These are phyloP conservation scores for Sinocyclocheilus grahami DNA, from an alignment of 2,113 vertebrate genomes.

Conservation along the genomic window DNA sequence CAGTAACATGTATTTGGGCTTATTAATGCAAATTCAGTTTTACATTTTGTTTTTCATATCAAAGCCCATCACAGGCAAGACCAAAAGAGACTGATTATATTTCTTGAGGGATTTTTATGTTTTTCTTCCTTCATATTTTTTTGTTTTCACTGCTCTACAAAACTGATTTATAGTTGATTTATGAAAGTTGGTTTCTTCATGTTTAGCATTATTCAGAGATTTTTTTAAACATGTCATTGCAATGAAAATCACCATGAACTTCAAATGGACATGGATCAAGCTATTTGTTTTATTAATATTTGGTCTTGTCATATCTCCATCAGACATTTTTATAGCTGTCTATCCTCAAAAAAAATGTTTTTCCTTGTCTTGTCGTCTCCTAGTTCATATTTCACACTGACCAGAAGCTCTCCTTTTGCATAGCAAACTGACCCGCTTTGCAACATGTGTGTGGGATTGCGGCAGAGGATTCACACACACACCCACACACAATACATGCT, in stretches of 20 bases:
- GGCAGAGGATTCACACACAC: not conserved
- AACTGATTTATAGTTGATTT: not conserved
- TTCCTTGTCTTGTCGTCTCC: not conserved
- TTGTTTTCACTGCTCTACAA: not conserved
- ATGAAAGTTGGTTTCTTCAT: too few species aligned
- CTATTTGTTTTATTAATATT: not conserved
- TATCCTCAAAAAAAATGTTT: not conserved
- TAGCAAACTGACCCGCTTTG: not conserved
- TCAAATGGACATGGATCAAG: not conserved
- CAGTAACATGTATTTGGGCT: not conserved
- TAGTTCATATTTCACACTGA: slow-evolving; percentile 35
- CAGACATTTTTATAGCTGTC: not conserved
- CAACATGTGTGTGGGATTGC: not conserved
- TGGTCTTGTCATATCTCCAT: too few species aligned
- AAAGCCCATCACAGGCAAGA: slow-evolving; percentile 15
- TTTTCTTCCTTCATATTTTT: not conserved
- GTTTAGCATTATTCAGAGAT: too few species aligned
- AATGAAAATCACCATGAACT: not conserved
- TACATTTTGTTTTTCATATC: not conserved
- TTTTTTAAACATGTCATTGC: not conserved
- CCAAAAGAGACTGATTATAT: not conserved
- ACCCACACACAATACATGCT: not conserved
- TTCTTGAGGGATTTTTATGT: not conserved
- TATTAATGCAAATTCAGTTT: slow-evolving; percentile 24
- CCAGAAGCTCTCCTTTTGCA: not conserved